Evolutionary conservation across 2,888 invertebrate species (phyloP), one percentile per base, ranked within the genome.

Genomic region (Barypeithes pellucidus): DNA sequence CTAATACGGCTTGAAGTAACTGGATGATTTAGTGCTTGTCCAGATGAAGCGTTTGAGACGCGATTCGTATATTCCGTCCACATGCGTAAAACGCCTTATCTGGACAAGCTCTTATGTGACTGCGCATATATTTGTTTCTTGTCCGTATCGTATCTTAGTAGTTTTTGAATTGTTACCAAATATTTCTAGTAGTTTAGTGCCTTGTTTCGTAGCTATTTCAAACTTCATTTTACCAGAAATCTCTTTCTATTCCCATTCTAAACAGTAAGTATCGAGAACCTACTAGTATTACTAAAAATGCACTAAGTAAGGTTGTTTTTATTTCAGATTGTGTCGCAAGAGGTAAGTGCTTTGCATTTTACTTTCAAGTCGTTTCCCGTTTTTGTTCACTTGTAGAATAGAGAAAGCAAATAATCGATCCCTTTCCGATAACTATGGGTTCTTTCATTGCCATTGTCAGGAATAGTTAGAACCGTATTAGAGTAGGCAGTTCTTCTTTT

Each of bases 261-360:
- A n/a, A 39, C n/a, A 29, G 29, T 62, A 36, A 59, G 45, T 50
- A 22, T 18, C 4, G 50, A 50, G 63, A 63, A 63, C 67, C 60
- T 67, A 67, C 67, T 67, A 67, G 60, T 67, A 60, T 43, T 33
- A 67, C 67, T 67, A 63, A 63, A 73, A 47, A 50, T 54, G 68
- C 69, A 74, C 73, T 74, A 74, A 74, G 71, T 61, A 70, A 66
- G 74, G 50, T 63, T 71, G 52, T 75, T 68, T 72, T 67, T 73
- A 69, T 75, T 75, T 75, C 75, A 75, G 75, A 73, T 72, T 75
- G 52, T 72, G 71, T 75, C 72, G 72, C 36, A 75, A 75, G 47
- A 69, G 75, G 75, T 75, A 70, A 75, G 75, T 73, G 29, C 39
- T n/a, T n/a, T 67, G 20, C 29, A 39, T 62, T 20, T 45, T 50